phyloP scores from a whole-genome alignment of 2,113 vertebrate genomes.

The Alosa alosa region DNA sequence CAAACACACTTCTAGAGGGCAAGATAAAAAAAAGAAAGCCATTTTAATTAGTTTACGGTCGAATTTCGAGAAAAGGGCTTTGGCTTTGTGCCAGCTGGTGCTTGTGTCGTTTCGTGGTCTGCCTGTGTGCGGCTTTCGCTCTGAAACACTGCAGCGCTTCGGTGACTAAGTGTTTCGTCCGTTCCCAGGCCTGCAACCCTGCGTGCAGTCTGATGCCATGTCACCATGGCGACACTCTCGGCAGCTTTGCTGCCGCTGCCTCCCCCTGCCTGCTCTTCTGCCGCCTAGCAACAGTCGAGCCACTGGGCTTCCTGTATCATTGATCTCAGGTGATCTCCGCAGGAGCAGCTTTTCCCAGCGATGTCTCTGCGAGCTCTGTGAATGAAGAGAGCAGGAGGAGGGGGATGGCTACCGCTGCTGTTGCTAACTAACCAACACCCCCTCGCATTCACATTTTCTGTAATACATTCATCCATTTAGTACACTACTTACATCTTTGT shows the following conservation, averaged over 20 bases:
- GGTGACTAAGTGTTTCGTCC: conserved; percentile 55
- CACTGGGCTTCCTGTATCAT: conserved; percentile 70
- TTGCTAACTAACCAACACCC: not conserved
- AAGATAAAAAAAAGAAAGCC: not conserved
- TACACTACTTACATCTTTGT: conserved; percentile 21
- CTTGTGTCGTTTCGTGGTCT: not conserved
- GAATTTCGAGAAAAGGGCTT: not conserved
- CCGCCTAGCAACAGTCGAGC: conserved; percentile 74
- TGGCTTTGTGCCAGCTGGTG: not conserved
- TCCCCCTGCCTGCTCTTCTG: conserved; percentile 41
- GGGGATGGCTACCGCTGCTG: not conserved
- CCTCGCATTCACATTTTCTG: not conserved
- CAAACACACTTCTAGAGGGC: not conserved
- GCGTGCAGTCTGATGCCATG: conserved; percentile 69
- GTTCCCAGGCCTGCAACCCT: conserved; percentile 68
- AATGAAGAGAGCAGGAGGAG: not conserved
- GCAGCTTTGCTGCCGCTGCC: conserved; percentile 58
- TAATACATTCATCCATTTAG: not conserved
- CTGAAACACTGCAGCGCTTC: conserved; percentile 25
- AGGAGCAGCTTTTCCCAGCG: conserved; percentile 45
- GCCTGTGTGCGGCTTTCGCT: not conserved
- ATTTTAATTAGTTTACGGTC: not conserved
- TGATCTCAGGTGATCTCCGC: conserved; percentile 61
- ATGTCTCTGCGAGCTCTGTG: conserved; percentile 12
- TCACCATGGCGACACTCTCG: conserved; percentile 73